Conservation (phyloP, 2,888 invertebrate species). For the Electrophaes corylata region DNA sequence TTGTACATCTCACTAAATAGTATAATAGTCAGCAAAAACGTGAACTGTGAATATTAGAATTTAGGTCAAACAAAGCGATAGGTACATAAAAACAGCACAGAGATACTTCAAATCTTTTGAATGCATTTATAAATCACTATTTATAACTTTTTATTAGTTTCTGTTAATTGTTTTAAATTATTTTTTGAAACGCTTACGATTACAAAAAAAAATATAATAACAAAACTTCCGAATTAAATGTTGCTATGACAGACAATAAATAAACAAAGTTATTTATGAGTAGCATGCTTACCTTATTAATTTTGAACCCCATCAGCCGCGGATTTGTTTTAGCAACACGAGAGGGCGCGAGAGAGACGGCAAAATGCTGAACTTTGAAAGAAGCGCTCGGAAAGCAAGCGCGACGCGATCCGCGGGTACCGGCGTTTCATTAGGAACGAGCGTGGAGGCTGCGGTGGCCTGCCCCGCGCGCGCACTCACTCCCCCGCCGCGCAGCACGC, state of each 20-base stretch:
- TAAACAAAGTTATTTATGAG: slow-evolving; percentile 16
- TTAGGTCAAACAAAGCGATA: neutral
- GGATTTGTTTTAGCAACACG: slow-evolving; percentile 63
- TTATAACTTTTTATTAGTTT: neutral
- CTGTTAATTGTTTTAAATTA: neutral
- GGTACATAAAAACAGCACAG: neutral
- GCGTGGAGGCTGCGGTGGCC: slow-evolving; percentile 75
- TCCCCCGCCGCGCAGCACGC: slow-evolving; percentile 51
- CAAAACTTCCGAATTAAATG: neutral
- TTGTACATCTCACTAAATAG: neutral
- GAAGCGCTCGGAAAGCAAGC: slow-evolving; percentile 70
- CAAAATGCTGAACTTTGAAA: slow-evolving; percentile 69
- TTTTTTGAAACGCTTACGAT: neutral
- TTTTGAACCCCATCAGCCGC: slow-evolving; percentile 55
- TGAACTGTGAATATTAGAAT: neutral
- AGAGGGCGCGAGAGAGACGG: slow-evolving; percentile 75
- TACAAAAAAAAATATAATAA: neutral
- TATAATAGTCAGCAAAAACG: neutral
- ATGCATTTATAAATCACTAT: neutral
- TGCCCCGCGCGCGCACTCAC: slow-evolving; percentile 55
- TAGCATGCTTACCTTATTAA: slow-evolving; percentile 57
- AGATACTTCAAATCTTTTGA: neutral
- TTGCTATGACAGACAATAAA: slow-evolving; percentile 17
- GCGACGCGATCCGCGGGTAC: slow-evolving; percentile 79
- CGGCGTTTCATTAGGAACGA: slow-evolving; percentile 81